Evolutionary conservation across 2,888 invertebrate species (phyloP).

Genomic region (Stenotaenia linearis): DNA sequence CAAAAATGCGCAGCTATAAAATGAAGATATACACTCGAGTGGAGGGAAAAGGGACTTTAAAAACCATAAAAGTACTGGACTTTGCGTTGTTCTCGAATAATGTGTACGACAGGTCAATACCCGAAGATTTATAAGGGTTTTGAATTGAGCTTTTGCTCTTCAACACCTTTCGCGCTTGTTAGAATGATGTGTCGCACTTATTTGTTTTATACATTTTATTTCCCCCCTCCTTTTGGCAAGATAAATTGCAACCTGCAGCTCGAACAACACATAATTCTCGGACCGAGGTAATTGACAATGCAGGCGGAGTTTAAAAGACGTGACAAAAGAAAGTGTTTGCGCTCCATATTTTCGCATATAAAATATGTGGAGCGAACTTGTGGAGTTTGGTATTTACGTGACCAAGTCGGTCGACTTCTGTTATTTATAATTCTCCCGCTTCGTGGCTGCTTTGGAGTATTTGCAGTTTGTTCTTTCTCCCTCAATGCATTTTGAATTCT

Average conservation of each 20-base stretch:
- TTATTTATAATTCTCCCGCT: too few species aligned
- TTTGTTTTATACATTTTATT: neutral
- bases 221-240: neutral
- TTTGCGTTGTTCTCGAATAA: neutral
- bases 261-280: neutral
- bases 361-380: too few species aligned
- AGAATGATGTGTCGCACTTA: slow-evolving; percentile 8
- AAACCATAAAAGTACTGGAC: slow-evolving; percentile 13
- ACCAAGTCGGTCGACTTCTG: too few species aligned
- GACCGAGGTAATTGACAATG: neutral
- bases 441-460: too few species aligned
- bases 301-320: neutral
- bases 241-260: neutral
- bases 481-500: too few species aligned
- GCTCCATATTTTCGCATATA: too few species aligned
- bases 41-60: neutral
- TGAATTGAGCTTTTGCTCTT: neutral
- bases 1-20: slow-evolving; percentile 8
- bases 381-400: too few species aligned
- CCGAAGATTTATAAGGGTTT: neutral
- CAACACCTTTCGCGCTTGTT: neutral
- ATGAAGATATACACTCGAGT: neutral
- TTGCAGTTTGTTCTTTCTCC: too few species aligned
- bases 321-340: neutral
- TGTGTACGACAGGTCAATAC: slow-evolving; percentile 17